Percentiles rank a stretch among this genome's conserved stretches.
These are phyloP conservation scores for Nebria salina DNA, from an alignment of 2,888 invertebrate species.

Conservation along the genomic window DNA sequence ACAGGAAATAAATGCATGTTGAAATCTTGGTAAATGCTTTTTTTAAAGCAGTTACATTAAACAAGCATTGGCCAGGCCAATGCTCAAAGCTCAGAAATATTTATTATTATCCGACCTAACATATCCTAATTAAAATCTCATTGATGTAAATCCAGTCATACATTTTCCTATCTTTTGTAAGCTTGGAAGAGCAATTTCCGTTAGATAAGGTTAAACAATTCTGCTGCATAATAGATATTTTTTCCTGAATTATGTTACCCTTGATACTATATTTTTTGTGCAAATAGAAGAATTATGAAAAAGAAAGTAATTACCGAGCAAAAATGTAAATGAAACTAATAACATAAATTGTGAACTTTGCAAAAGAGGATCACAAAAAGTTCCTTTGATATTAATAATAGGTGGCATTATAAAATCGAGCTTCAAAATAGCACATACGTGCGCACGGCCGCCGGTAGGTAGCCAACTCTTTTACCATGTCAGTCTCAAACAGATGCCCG, in stretches of 20 bases:
- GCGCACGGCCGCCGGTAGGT: not conserved
- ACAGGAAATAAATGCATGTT: not conserved
- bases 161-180: no score
- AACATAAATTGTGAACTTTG: not conserved
- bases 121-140: no score
- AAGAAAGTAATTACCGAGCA: not conserved
- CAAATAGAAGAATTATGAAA: not conserved
- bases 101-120: no score
- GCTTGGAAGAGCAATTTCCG: no score
- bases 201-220: no score
- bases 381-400: not conserved
- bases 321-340: not conserved
- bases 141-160: no score
- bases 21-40: not conserved
- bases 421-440: not conserved
- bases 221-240: not conserved
- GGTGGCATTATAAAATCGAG: not conserved
- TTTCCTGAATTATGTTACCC: not conserved
- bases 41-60: not conserved
- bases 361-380: not conserved
- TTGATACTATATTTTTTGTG: not conserved
- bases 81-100: no score
- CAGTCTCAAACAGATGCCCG: not conserved
- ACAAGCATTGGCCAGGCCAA: no score
- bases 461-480: not conserved